Conservation (phyloP, 1,140 invertebrate genomes). For the Leptoteleia sp. region DNA sequence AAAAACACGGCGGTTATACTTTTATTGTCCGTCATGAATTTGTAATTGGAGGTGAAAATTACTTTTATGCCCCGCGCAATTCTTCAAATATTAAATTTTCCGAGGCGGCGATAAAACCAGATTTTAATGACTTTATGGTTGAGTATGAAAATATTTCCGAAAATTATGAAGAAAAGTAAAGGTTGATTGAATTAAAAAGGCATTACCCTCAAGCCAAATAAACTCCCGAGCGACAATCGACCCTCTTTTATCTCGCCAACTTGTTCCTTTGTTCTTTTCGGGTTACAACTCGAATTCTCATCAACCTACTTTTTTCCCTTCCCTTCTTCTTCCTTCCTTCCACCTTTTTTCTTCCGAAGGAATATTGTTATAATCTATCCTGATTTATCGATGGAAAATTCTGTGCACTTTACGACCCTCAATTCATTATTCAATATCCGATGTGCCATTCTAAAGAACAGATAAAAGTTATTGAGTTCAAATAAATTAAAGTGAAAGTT, state of each 20-base stretch:
- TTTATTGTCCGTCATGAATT: slow-evolving; percentile 33
- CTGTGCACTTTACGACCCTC: slow-evolving; percentile 55
- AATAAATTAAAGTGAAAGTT: slow-evolving; percentile 64
- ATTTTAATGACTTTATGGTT: slow-evolving; percentile 41
- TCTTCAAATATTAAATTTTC: slow-evolving; percentile 56
- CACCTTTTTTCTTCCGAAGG: background rate
- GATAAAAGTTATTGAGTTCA: slow-evolving; percentile 65
- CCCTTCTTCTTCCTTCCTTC: too few species aligned
- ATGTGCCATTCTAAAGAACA: slow-evolving; percentile 54
- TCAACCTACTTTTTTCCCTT: slow-evolving; percentile 54
- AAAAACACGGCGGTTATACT: slow-evolving; percentile 27
- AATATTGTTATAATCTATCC: slow-evolving; percentile 64
- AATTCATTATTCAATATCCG: slow-evolving; percentile 68
- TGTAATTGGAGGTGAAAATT: slow-evolving; percentile 48
- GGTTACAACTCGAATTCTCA: slow-evolving; percentile 61
- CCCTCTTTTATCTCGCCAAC: slow-evolving; percentile 61
- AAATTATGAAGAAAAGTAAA: too few species aligned
- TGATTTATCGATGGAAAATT: slow-evolving; percentile 66
- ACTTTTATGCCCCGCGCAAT: slow-evolving; percentile 18
- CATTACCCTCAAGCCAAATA: too few species aligned
- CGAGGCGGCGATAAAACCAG: slow-evolving; percentile 24
- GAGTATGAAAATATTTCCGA: slow-evolving; percentile 52
- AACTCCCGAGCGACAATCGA: slow-evolving; percentile 61
- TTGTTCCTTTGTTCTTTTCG: slow-evolving; percentile 63
- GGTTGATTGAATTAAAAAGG: too few species aligned